Conservation (phyloP, 2,888 invertebrate species). For the Sinelater perroti region DNA sequence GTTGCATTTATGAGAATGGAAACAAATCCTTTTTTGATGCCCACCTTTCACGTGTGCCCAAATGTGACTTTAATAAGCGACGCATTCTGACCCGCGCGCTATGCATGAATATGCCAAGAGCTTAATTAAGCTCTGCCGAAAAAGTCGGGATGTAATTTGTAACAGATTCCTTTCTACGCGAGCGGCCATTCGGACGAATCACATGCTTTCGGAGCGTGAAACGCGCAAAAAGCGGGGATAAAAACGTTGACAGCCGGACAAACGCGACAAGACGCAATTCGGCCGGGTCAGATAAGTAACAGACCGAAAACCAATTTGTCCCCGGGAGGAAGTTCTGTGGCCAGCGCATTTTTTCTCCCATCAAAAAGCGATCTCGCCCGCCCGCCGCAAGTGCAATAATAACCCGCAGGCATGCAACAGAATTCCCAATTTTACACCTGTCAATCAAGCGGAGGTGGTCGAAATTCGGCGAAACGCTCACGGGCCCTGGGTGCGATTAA, state of each 20-base stretch:
- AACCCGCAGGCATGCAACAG: conserved; percentile 18
- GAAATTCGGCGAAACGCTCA: conserved; percentile 14
- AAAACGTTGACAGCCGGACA: conserved; percentile 25
- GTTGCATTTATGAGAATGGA: too few relatives aligned
- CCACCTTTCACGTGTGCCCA: too few relatives aligned
- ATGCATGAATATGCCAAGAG: too few relatives aligned
- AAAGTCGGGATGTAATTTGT: background rate
- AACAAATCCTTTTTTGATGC: too few relatives aligned
- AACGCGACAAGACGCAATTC: conserved; percentile 26
- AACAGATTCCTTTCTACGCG: background rate
- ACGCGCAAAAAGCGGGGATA: conserved; percentile 3
- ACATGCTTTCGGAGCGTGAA: background rate
- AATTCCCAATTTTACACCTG: conserved; percentile 31
- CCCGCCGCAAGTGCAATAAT: conserved; percentile 21
- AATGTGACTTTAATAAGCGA: too few relatives aligned
- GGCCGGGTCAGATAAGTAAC: conserved; percentile 18
- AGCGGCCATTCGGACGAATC: conserved; percentile 1
- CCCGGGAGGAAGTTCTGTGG: background rate
- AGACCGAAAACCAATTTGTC: conserved; percentile 27
- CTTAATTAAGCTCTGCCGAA: background rate
- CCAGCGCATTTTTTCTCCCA: background rate
- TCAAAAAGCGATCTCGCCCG: background rate
- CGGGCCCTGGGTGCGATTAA: too few relatives aligned
- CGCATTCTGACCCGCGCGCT: too few relatives aligned
- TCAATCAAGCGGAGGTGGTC: conserved; percentile 30